A percentile compares a stretch with the other conserved stretches of the same genome.
These are phyloP conservation scores for Lepidothrix coronata DNA, from an alignment of 2,113 vertebrate genomes.

Conservation along the genomic window DNA sequence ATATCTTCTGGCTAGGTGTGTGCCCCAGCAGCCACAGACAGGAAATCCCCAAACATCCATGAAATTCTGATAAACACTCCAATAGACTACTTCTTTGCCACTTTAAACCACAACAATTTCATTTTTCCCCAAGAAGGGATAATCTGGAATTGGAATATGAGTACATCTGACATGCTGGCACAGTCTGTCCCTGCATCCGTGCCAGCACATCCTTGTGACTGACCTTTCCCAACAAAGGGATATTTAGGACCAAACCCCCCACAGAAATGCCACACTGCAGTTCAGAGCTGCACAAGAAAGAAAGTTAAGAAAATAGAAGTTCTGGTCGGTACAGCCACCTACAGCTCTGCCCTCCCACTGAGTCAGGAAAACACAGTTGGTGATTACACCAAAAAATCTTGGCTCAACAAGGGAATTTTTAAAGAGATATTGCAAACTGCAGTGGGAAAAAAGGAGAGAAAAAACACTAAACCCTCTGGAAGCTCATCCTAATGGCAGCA, in stretches of 20 bases:
- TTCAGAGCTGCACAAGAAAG: neutral
- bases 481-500: neutral
- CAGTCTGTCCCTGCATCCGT: neutral
- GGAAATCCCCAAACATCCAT: neutral
- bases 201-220: slow-evolving; percentile 4
- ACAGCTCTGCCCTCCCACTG: neutral
- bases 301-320: neutral
- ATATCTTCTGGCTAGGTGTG: rapidly evolving
- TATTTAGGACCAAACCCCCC: neutral
- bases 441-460: neutral
- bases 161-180: neutral
- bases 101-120: neutral
- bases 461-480: neutral
- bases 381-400: neutral
- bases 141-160: neutral
- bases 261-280: neutral
- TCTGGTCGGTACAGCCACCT: neutral
- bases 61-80: neutral
- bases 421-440: neutral
- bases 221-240: slow-evolving; percentile 31
- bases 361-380: neutral
- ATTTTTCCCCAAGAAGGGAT: neutral
- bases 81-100: neutral
- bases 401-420: neutral
- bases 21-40: neutral